Conservation (phyloP, 2,888 invertebrate genomes). For the Lasioglossum figueresi region DNA sequence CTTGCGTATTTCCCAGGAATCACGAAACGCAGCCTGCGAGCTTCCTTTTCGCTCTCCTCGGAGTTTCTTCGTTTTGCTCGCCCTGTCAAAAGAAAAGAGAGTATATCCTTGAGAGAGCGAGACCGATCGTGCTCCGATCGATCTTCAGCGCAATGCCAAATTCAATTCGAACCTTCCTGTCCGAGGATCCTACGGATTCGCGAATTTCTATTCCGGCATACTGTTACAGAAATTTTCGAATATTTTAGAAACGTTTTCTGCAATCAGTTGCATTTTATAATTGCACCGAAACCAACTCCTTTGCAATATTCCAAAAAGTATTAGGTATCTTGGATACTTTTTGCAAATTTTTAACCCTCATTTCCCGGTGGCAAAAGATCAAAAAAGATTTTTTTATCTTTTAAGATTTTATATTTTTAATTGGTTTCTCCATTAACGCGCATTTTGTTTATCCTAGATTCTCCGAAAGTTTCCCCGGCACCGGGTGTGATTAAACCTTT, state of each 20-base stretch:
- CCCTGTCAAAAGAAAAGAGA: neutral
- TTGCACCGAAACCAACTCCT: too few species aligned
- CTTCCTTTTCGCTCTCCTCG: neutral
- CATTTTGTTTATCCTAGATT: neutral
- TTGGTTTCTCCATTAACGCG: neutral
- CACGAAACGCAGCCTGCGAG: slow-evolving; percentile 35
- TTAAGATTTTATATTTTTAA: too few species aligned
- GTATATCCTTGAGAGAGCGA: slow-evolving; percentile 12
- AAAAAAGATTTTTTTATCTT: too few species aligned
- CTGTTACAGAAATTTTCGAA: neutral
- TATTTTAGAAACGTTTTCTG: neutral
- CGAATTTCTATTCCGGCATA: neutral
- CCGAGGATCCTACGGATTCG: slow-evolving; percentile 3
- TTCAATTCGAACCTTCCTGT: slow-evolving; percentile 38
- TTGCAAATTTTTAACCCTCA: too few species aligned
- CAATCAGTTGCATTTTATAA: too few species aligned
- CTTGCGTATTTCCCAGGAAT: slow-evolving; percentile 41
- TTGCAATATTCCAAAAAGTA: too few species aligned
- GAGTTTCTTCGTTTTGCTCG: neutral
- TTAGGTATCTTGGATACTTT: too few species aligned
- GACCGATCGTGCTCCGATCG: slow-evolving; percentile 33
- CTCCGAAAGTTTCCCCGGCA: neutral
- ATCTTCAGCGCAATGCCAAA: slow-evolving; percentile 26
- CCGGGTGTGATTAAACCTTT: neutral
- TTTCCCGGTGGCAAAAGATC: too few species aligned